Evolutionary conservation across 2,797 vertebrate species (phyloP).

Genomic region (Catamblyrhynchus diadema): DNA sequence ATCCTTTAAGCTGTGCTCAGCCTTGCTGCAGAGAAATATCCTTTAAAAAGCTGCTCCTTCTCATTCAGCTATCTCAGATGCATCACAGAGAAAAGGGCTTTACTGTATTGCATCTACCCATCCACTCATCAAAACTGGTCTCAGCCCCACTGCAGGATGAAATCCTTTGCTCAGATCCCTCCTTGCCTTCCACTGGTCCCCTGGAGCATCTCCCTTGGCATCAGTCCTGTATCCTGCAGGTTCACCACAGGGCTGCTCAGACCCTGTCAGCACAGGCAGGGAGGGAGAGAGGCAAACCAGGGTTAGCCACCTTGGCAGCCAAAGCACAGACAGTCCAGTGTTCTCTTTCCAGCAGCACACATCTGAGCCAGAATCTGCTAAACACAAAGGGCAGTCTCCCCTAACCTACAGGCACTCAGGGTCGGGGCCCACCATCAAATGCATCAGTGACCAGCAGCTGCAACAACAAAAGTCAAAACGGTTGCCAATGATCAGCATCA

Average conservation of each 20-base stretch:
- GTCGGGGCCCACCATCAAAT: background rate
- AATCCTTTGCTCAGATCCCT: background rate
- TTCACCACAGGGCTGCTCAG: background rate
- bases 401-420: background rate
- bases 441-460: background rate
- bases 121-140: background rate
- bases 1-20: background rate
- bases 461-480: background rate
- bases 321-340: background rate
- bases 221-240: background rate
- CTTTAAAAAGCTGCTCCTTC: background rate
- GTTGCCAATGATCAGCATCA: background rate
- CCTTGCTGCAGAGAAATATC: background rate
- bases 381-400: background rate
- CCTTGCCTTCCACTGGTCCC: background rate
- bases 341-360: background rate
- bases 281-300: background rate
- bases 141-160: background rate
- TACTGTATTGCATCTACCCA: background rate
- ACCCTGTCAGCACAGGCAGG: background rate
- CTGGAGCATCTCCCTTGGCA: background rate
- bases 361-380: background rate
- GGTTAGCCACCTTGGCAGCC: background rate
- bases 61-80: background rate
- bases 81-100: background rate